A percentile compares a stretch with the other conserved stretches of the same genome.
Evolutionary conservation across 2,888 invertebrate species (phyloP).

Genomic region (Ophion ellenae): DNA sequence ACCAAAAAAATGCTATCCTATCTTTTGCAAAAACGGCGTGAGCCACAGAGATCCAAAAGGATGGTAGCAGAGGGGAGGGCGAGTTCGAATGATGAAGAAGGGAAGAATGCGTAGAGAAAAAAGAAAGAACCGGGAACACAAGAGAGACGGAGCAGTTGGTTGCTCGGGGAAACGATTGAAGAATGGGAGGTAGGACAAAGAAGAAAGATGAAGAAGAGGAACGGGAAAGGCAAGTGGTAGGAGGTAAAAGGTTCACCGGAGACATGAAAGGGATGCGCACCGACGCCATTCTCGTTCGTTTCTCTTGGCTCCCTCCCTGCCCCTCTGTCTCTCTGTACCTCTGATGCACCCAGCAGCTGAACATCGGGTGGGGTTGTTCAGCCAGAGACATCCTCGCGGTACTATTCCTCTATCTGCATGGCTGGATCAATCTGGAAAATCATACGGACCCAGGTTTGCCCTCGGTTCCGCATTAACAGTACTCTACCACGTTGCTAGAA

Average conservation of each 20-base stretch:
- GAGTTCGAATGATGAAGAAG: constrained; percentile 70
- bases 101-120: constrained; percentile 53
- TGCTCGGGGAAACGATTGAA: constrained; percentile 32
- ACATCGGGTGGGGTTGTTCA: constrained; percentile 34
- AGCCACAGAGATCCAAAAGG: constrained; percentile 22
- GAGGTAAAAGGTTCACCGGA: constrained; percentile 70
- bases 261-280: constrained; percentile 75
- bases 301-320: constrained; percentile 49
- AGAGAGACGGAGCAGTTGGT: constrained; percentile 66
- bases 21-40: constrained; percentile 19
- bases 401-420: constrained; percentile 31
- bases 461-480: background rate
- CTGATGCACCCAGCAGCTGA: constrained; percentile 27
- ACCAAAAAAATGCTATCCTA: constrained; percentile 7
- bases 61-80: constrained; percentile 62
- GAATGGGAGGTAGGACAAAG: constrained; percentile 30
- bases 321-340: constrained; percentile 22
- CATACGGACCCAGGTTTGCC: constrained; percentile 32
- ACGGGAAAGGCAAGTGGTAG: constrained; percentile 43
- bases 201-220: constrained; percentile 30
- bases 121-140: constrained; percentile 62
- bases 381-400: constrained; percentile 22
- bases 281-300: constrained; percentile 77
- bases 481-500: constrained; percentile 16
- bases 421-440: constrained; percentile 41